Percentiles rank a stretch among this genome's conserved stretches.
These are phyloP conservation scores for Homarus americanus DNA, from an alignment of 1,140 invertebrate species.

Conservation along the genomic window DNA sequence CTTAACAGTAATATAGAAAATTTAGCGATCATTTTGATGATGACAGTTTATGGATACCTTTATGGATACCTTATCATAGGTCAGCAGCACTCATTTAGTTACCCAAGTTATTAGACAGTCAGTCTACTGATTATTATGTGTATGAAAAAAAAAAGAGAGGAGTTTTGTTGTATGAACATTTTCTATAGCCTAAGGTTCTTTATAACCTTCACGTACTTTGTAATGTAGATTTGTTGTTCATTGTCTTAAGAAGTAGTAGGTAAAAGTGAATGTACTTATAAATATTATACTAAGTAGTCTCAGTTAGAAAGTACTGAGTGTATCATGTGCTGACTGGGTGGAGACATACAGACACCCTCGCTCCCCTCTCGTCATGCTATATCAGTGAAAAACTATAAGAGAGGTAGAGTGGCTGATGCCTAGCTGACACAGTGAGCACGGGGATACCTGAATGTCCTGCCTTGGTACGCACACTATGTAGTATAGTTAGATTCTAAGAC, in stretches of 20 bases:
- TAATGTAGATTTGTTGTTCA: slow-evolving; percentile 53
- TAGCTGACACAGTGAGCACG: no score
- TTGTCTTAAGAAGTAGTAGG: slow-evolving; percentile 41
- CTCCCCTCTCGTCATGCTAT: no score
- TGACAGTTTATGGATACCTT: background rate
- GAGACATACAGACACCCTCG: background rate
- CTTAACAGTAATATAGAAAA: background rate
- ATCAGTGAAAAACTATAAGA: no score
- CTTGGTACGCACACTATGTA: background rate
- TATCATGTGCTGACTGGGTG: background rate
- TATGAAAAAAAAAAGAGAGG: background rate
- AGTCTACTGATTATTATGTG: no score
- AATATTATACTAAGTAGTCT: slow-evolving; percentile 46
- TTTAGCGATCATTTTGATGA: background rate
- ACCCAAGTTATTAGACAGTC: background rate
- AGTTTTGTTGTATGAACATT: background rate
- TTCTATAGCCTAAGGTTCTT: background rate
- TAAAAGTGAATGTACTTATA: slow-evolving; percentile 51
- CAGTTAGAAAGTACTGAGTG: slow-evolving; percentile 49
- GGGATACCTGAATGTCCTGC: background rate
- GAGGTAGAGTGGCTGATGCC: no score
- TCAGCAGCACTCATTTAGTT: background rate
- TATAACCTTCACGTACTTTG: background rate
- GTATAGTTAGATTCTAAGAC: slow-evolving; percentile 32
- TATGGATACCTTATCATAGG: no score